Percentiles rank a stretch among this genome's conserved stretches.
phyloP scores from a whole-genome alignment of 2,797 vertebrate genomes.

The Hoplostethus atlanticus region DNA sequence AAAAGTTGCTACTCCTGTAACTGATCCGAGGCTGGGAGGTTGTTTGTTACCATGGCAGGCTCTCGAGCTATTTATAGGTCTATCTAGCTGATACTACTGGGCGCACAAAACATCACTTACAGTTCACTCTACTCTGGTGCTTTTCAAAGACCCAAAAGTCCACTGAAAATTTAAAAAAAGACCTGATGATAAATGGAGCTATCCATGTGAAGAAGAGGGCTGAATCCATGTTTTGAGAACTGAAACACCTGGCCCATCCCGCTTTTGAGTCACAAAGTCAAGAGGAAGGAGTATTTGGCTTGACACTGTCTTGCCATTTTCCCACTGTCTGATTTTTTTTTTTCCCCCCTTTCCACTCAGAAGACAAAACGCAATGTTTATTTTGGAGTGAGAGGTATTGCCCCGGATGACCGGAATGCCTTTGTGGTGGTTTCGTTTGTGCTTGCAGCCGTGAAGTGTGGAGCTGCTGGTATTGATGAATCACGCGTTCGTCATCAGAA shows the following conservation, averaged over 20 bases:
- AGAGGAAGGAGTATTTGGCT: conserved; percentile 55
- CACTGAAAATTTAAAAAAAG: neutral
- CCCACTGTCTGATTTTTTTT: conserved; percentile 31
- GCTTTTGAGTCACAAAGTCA: conserved; percentile 68
- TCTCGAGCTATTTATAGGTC: conserved; percentile 79
- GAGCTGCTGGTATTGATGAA: conserved; percentile 76
- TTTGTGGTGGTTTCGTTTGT: conserved; percentile 75
- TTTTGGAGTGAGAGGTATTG: conserved; percentile 69
- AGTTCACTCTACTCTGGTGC: conserved; percentile 16
- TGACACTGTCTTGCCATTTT: conserved; percentile 56
- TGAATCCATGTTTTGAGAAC: conserved; percentile 50
- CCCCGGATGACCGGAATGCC: conserved; percentile 68
- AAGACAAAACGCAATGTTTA: conserved; percentile 73
- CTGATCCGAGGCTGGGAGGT: conserved; percentile 70
- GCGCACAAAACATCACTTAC: conserved; percentile 46
- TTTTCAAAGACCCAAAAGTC: conserved; percentile 14
- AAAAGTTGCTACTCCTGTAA: conserved; percentile 83
- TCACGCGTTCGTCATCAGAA: conserved; percentile 66
- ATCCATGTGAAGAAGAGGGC: neutral
- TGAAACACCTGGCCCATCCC: conserved; percentile 56
- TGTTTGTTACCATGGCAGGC: conserved; percentile 79
- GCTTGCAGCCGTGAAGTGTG: conserved; percentile 58
- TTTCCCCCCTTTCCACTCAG: conserved; percentile 12
- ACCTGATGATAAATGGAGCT: neutral
- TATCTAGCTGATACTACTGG: conserved; percentile 62